Conservation (phyloP, 2,888 invertebrate species). For the Autographa gamma region DNA sequence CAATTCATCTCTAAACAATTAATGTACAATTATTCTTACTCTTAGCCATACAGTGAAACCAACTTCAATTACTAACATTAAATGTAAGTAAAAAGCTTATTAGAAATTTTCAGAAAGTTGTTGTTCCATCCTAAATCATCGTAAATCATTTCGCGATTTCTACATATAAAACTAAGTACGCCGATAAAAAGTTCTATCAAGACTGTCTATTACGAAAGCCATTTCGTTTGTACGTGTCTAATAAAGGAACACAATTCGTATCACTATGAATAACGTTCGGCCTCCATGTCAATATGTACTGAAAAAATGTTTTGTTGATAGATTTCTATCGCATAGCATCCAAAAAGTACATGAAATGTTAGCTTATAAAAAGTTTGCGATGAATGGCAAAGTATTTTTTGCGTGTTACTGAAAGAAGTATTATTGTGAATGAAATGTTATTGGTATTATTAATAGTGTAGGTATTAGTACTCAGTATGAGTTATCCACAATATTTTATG, state of each 20-base stretch:
- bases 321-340: slow-evolving; percentile 7
- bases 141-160: slow-evolving; percentile 56
- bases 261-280: slow-evolving; percentile 46
- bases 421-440: too few species aligned
- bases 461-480: too few species aligned
- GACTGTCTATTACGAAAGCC: slow-evolving; percentile 59
- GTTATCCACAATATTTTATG: too few species aligned
- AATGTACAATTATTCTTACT: too few species aligned
- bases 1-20: too few species aligned
- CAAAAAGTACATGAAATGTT: background rate
- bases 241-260: slow-evolving; percentile 67
- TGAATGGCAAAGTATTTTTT: background rate
- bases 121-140: slow-evolving; percentile 18
- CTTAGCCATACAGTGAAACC: background rate
- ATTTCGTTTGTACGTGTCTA: slow-evolving; percentile 72
- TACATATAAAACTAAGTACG: slow-evolving; percentile 59
- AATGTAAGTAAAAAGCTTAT: background rate
- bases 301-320: slow-evolving; percentile 22
- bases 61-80: background rate
- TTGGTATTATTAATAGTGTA: too few species aligned
- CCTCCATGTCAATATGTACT: slow-evolving; percentile 43
- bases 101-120: background rate
- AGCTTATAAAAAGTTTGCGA: background rate
- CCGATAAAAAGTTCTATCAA: slow-evolving; percentile 60
- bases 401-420: background rate